These are phyloP conservation scores for Mesocricetus auratus DNA, from an alignment of 2,113 vertebrate genomes.

Conservation along the genomic window DNA sequence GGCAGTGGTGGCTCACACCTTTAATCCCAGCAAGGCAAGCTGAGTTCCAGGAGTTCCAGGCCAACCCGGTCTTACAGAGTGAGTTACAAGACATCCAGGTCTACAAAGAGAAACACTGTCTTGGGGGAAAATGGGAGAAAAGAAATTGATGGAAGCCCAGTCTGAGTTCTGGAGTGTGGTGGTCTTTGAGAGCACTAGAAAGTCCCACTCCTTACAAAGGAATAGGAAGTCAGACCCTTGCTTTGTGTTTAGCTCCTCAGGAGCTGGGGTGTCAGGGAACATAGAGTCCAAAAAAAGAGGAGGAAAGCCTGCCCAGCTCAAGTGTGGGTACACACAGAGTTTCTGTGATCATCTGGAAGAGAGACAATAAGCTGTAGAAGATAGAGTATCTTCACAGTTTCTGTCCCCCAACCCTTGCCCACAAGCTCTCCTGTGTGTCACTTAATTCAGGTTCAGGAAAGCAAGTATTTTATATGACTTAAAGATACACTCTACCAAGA, in stretches of 20 bases:
- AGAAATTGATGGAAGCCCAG: neutral
- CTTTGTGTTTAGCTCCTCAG: neutral
- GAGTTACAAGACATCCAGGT: neutral
- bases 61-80: neutral
- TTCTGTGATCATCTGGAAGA: neutral
- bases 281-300: neutral
- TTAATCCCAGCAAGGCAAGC: neutral
- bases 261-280: neutral
- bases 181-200: neutral
- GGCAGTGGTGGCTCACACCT: neutral
- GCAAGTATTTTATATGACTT: neutral
- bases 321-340: fast-evolving
- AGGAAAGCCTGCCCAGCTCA: neutral
- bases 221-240: neutral
- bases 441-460: neutral
- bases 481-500: neutral
- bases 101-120: neutral
- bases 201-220: neutral
- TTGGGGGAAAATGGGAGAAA: neutral
- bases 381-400: neutral
- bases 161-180: neutral
- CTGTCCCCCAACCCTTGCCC: neutral
- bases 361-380: fast-evolving
- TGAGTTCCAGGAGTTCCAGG: neutral
- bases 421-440: neutral